Conservation (phyloP, 2,113 vertebrate species). For the Myxocyprinus asiaticus region DNA sequence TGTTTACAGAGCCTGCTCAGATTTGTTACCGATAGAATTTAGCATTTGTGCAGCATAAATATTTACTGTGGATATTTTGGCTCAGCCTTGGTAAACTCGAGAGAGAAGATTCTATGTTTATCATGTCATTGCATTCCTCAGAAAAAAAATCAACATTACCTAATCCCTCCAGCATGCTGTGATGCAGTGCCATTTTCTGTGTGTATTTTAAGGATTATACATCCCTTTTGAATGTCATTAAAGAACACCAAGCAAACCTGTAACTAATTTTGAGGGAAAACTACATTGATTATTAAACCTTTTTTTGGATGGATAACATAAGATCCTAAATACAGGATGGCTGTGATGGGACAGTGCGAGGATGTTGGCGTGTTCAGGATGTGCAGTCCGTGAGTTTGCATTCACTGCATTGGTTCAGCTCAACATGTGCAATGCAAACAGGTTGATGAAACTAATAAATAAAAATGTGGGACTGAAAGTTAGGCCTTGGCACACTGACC, state of each 20-base stretch:
- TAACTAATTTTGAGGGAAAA: too few species aligned
- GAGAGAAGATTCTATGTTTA: slow-evolving; percentile 12
- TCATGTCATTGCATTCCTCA: not conserved
- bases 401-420: not conserved
- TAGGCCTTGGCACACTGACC: slow-evolving; percentile 55
- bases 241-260: not conserved
- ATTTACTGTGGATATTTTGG: slow-evolving; percentile 12
- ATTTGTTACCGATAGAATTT: not conserved
- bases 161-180: not conserved
- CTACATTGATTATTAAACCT: too few species aligned
- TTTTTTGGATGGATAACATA: not conserved
- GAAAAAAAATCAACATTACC: not conserved
- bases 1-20: not conserved
- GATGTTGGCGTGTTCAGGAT: not conserved
- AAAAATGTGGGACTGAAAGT: slow-evolving; percentile 41
- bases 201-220: not conserved
- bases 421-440: not conserved
- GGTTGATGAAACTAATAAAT: slow-evolving; percentile 28
- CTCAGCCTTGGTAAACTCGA: not conserved
- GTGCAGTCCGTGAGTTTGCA: not conserved
- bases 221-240: slow-evolving; percentile 10
- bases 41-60: not conserved
- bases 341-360: not conserved
- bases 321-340: not conserved
- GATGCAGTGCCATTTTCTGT: not conserved